Percentiles rank a stretch among this genome's conserved stretches.
Evolutionary conservation across 2,797 vertebrate genomes (phyloP).

Genomic region (Gymnopithys bicolor): DNA sequence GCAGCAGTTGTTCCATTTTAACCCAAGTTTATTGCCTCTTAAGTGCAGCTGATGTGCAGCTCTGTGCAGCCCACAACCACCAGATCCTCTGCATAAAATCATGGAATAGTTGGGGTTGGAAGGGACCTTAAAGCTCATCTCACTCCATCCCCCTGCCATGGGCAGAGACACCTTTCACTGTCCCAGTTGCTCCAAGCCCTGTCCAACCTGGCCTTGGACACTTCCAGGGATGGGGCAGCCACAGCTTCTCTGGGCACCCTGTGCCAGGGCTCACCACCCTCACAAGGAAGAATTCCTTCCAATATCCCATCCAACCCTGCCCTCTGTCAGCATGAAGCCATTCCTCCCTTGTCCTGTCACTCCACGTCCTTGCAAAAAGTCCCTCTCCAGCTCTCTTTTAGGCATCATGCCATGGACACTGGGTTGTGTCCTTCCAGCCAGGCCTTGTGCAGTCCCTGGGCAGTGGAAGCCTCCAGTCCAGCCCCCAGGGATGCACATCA

Average conservation of each 20-base stretch:
- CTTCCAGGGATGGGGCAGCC: not conserved
- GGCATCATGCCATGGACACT: accelerated
- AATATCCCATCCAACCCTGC: not conserved
- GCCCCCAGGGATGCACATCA: not conserved
- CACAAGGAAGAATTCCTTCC: not conserved
- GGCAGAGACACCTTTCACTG: not conserved
- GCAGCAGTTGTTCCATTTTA: not conserved
- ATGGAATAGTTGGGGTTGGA: not conserved
- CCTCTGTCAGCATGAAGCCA: not conserved
- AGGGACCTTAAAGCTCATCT: not conserved
- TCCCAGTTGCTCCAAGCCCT: accelerated
- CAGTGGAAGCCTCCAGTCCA: not conserved
- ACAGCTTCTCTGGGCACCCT: not conserved
- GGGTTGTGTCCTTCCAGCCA: not conserved
- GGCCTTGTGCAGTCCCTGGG: not conserved
- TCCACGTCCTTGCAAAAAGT: not conserved
- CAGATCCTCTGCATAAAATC: not conserved
- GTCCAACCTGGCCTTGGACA: accelerated
- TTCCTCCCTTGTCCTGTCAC: not conserved
- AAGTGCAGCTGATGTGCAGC: not conserved
- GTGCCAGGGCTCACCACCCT: not conserved
- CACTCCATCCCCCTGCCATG: not conserved
- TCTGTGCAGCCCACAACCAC: accelerated
- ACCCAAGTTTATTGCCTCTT: not conserved
- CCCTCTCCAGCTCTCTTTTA: not conserved